A percentile compares a stretch with the other conserved stretches of the same genome.
phyloP scores from a whole-genome alignment of 2,113 vertebrate species.

The Caretta caretta region DNA sequence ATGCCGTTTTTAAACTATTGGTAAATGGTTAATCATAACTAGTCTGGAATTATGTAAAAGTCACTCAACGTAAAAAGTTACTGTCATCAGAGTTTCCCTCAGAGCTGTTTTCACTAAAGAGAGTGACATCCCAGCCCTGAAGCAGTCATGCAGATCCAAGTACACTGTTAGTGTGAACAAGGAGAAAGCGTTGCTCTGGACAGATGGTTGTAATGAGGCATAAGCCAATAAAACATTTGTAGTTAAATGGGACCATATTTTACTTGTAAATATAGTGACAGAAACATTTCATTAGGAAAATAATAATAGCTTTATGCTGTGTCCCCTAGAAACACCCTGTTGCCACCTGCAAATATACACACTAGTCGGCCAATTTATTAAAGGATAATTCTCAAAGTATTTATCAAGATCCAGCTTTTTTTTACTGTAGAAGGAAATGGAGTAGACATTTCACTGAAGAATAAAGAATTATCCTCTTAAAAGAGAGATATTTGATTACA shows the following conservation, averaged over 20 bases:
- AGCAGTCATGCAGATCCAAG: neutral
- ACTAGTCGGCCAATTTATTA: neutral
- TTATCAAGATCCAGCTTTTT: neutral
- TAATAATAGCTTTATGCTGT: neutral
- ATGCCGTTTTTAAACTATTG: neutral
- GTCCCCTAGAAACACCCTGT: neutral
- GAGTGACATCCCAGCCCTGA: neutral
- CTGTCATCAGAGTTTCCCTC: neutral
- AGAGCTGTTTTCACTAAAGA: neutral
- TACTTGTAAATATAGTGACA: neutral
- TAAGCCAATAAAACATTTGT: neutral
- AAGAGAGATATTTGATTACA: neutral
- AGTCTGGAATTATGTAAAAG: neutral
- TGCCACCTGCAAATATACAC: neutral
- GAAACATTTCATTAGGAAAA: neutral
- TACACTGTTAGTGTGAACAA: neutral
- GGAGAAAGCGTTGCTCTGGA: neutral
- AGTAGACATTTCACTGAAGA: neutral
- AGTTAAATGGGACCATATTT: neutral
- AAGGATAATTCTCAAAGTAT: neutral
- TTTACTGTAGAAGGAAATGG: neutral
- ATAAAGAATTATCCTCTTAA: neutral
- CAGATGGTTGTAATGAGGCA: neutral
- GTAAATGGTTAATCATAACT: constrained; percentile 34
- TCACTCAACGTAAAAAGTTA: neutral